These are phyloP conservation scores for Pseudomugil tenellus DNA, from an alignment of 2,797 vertebrate genomes.

Conservation along the genomic window DNA sequence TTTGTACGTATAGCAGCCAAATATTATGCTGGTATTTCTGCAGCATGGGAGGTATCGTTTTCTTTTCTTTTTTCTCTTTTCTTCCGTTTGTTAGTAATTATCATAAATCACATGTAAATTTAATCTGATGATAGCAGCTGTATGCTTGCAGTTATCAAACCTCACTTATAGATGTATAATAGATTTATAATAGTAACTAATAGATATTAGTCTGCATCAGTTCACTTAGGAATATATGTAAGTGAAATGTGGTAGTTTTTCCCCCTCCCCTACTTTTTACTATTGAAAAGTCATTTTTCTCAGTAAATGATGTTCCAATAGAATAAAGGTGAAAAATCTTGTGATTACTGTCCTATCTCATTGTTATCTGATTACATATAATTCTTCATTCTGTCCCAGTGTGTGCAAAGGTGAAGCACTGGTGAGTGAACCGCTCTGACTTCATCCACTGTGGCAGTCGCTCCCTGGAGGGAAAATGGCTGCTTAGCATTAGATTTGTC, in stretches of 20 bases:
- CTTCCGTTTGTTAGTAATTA: not conserved
- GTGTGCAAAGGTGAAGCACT: conserved; percentile 39
- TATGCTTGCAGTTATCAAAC: not conserved
- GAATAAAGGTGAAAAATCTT: conserved; percentile 14
- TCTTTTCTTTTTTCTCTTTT: not conserved
- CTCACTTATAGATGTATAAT: no score
- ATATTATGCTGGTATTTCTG: no score
- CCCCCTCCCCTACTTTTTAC: not conserved
- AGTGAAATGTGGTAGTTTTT: not conserved
- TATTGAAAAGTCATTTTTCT: not conserved
- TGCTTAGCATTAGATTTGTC: conserved; percentile 30
- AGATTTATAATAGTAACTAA: no score
- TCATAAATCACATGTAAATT: not conserved
- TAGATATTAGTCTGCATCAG: not conserved
- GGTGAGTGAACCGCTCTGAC: conserved; percentile 33
- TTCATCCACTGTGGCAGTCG: conserved; percentile 49
- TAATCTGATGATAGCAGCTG: not conserved
- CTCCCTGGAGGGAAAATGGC: conserved; percentile 11
- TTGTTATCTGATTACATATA: conserved; percentile 7
- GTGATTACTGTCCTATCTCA: conserved; percentile 1
- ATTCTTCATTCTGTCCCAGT: conserved; percentile 52
- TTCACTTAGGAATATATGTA: not conserved
- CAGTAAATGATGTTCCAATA: not conserved
- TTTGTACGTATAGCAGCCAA: no score
- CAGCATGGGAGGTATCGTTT: not conserved